Percentiles rank a stretch among this genome's conserved stretches.
Conservation (phyloP, 2,113 vertebrate genomes). For the Ellobius talpinus region DNA sequence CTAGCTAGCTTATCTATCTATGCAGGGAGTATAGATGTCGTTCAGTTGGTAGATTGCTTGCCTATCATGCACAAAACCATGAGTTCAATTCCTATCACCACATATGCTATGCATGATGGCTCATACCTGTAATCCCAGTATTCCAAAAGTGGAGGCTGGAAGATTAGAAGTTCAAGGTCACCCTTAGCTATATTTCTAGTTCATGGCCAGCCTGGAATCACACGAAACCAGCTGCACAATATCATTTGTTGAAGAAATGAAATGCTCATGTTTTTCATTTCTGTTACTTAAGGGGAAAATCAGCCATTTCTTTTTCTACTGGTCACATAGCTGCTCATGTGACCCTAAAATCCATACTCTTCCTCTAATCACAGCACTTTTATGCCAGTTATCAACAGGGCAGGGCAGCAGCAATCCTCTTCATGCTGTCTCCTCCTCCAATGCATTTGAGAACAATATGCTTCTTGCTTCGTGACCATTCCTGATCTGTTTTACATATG, state of each 20-base stretch:
- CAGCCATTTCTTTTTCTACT: neutral
- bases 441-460: neutral
- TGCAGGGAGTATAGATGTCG: neutral
- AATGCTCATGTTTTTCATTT: constrained; percentile 35
- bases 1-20: neutral
- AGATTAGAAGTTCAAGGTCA: neutral
- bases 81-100: neutral
- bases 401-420: neutral
- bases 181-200: neutral
- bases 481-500: neutral
- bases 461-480: neutral
- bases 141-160: too few species aligned
- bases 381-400: neutral
- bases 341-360: neutral
- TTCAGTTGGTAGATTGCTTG: neutral
- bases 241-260: neutral
- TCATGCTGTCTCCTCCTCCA: neutral
- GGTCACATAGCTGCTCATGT: neutral
- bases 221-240: neutral
- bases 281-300: constrained; percentile 1
- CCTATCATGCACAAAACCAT: neutral
- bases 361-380: neutral
- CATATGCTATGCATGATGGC: neutral
- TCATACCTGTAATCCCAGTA: neutral
- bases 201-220: neutral